phyloP scores from a whole-genome alignment of 2,797 vertebrate species.

The Gadopsis bispinosus region DNA sequence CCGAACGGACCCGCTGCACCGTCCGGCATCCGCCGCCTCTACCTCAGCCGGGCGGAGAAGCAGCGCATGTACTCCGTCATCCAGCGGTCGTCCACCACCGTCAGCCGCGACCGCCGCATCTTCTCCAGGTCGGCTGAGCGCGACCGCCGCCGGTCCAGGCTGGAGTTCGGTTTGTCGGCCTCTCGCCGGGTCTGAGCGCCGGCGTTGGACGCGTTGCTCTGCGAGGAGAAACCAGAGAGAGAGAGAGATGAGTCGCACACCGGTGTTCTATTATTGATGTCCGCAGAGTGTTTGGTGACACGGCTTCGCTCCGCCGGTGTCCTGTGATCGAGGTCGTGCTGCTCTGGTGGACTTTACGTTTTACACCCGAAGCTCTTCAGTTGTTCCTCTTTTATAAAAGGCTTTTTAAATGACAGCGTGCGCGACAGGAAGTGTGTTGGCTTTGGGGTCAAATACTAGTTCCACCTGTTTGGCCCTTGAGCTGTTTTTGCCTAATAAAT shows the following conservation, averaged over 20 bases:
- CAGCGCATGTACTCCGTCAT: slow-evolving; percentile 97
- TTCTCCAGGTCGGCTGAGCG: slow-evolving; percentile 89
- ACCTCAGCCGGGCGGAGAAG: slow-evolving; percentile 91
- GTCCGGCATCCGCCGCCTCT: slow-evolving; percentile 64
- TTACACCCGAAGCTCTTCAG: neutral
- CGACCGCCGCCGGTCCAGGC: slow-evolving; percentile 84
- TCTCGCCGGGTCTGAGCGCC: slow-evolving; percentile 87
- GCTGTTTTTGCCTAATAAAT: neutral
- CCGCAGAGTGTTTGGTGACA: slow-evolving; percentile 58
- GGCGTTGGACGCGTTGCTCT: slow-evolving; percentile 88
- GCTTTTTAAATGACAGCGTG: neutral
- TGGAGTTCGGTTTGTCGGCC: slow-evolving; percentile 81
- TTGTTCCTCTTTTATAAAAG: neutral
- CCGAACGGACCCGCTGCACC: neutral
- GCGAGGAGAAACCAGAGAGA: slow-evolving; percentile 44
- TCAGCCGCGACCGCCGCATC: slow-evolving; percentile 73
- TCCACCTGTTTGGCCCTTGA: neutral
- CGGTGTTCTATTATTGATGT: slow-evolving; percentile 73
- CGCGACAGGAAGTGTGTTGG: neutral
- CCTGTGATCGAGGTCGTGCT: slow-evolving; percentile 13
- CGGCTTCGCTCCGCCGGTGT: slow-evolving; percentile 50
- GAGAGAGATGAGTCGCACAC: slow-evolving; percentile 19
- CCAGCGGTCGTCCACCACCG: slow-evolving; percentile 89
- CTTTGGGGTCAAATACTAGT: neutral
- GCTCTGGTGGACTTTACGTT: neutral